These are phyloP conservation scores for Agrilus biguttatus DNA, from an alignment of 2,888 invertebrate species.

Conservation along the genomic window DNA sequence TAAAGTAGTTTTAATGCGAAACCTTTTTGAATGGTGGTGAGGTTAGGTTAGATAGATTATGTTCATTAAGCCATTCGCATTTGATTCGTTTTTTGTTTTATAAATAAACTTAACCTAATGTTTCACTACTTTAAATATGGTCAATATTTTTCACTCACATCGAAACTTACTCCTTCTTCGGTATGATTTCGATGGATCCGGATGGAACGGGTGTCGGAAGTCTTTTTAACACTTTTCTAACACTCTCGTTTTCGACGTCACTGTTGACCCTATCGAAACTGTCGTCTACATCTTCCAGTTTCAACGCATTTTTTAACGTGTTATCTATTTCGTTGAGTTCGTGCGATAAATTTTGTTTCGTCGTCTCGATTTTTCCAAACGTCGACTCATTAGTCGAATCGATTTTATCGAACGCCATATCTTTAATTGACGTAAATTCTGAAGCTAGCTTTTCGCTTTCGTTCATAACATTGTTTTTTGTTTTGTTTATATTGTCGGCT, in stretches of 20 bases:
- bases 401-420: constrained; percentile 7
- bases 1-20: no score
- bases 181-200: constrained; percentile 15
- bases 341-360: constrained; percentile 2
- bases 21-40: no score
- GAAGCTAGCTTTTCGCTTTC: constrained; percentile 13
- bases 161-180: constrained; percentile 16
- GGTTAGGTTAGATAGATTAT: no score
- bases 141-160: constrained; percentile 18
- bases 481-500: background rate
- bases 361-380: constrained; percentile 3
- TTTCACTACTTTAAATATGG: constrained; percentile 5
- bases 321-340: constrained; percentile 5
- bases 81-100: no score
- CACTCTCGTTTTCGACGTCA: no score
- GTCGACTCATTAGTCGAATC: background rate
- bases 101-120: no score
- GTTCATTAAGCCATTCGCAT: no score
- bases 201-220: constrained; percentile 3
- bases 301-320: constrained; percentile 9
- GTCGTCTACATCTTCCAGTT: constrained; percentile 14
- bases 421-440: constrained; percentile 3
- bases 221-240: constrained; percentile 3
- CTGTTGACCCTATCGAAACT: constrained; percentile 1
- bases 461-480: background rate